These are phyloP conservation scores for Manduca sexta DNA, from an alignment of 1,140 invertebrate genomes.

Conservation along the genomic window DNA sequence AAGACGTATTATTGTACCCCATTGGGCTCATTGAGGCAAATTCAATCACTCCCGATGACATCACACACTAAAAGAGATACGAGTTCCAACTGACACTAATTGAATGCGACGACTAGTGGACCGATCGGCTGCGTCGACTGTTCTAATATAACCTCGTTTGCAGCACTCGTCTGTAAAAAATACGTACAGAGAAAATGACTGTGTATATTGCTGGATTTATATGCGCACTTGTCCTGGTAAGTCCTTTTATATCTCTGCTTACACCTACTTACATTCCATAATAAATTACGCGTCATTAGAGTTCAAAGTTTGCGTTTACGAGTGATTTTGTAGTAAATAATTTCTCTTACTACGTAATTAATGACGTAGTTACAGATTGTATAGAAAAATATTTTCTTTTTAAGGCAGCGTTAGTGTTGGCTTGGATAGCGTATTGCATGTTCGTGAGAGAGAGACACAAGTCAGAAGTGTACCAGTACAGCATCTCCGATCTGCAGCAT, in stretches of 20 bases:
- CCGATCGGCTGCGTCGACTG: slow-evolving; percentile 34
- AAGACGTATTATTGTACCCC: slow-evolving; percentile 2
- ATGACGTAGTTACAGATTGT: too few relatives aligned
- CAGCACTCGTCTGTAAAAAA: slow-evolving; percentile 41
- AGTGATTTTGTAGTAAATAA: neutral
- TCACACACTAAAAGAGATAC: slow-evolving; percentile 52
- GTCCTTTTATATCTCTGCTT: slow-evolving; percentile 11
- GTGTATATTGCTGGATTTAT: slow-evolving; percentile 52
- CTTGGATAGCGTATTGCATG: slow-evolving; percentile 61
- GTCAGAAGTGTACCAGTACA: slow-evolving; percentile 47
- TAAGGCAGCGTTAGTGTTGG: slow-evolving; percentile 44
- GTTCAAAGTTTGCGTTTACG: too few relatives aligned
- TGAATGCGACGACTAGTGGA: slow-evolving; percentile 43
- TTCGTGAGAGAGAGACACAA: slow-evolving; percentile 57
- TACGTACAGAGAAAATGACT: slow-evolving; percentile 34
- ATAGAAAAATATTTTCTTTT: slow-evolving; percentile 13
- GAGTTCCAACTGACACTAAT: slow-evolving; percentile 53
- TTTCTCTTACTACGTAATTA: too few relatives aligned
- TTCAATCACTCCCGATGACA: slow-evolving; percentile 56
- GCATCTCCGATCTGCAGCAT: slow-evolving; percentile 46
- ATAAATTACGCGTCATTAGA: neutral
- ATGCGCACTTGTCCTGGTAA: slow-evolving; percentile 52
- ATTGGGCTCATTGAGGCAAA: slow-evolving; percentile 39
- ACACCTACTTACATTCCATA: neutral
- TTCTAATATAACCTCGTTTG: slow-evolving; percentile 47